Conservation (phyloP, 53 echinoderm and acorn worm genomes). For the Apostichopus leukothele region DNA sequence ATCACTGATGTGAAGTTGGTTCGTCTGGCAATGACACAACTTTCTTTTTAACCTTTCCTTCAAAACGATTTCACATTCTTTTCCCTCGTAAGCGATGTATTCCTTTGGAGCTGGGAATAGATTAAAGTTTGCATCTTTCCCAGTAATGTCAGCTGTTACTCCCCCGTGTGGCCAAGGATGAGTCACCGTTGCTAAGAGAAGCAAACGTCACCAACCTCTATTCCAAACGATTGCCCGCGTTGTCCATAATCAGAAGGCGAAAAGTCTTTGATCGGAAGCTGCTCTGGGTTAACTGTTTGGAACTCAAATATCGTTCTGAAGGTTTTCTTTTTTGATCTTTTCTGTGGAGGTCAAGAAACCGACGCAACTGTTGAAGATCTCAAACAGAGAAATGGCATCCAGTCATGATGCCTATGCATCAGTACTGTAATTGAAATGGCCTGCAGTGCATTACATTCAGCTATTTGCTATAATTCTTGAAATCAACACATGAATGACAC, state of each 20-base stretch:
- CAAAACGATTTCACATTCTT: no score
- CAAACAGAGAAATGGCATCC: no score
- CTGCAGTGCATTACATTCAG: no score
- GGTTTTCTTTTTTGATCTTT: constrained; percentile 55
- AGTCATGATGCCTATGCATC: no score
- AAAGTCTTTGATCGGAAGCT: constrained; percentile 77
- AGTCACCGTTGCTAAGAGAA: constrained; percentile 54
- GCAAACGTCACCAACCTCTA: constrained; percentile 71
- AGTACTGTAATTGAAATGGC: no score
- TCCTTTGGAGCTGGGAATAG: background rate
- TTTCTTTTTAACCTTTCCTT: no score
- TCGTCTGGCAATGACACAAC: no score
- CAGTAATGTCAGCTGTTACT: background rate
- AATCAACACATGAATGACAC: no score
- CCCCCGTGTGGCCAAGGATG: background rate
- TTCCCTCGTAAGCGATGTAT: no score
- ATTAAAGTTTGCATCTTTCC: background rate
- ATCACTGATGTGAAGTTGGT: no score
- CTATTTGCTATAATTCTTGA: no score
- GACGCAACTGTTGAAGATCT: background rate
- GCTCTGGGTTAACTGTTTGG: constrained; percentile 36
- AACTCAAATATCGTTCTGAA: constrained; percentile 67
- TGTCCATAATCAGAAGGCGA: constrained; percentile 57
- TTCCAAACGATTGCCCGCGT: constrained; percentile 69
- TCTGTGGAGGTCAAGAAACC: constrained; percentile 29